Conservation (phyloP, 2,888 invertebrate species). For the Meghimatium bilineatum region DNA sequence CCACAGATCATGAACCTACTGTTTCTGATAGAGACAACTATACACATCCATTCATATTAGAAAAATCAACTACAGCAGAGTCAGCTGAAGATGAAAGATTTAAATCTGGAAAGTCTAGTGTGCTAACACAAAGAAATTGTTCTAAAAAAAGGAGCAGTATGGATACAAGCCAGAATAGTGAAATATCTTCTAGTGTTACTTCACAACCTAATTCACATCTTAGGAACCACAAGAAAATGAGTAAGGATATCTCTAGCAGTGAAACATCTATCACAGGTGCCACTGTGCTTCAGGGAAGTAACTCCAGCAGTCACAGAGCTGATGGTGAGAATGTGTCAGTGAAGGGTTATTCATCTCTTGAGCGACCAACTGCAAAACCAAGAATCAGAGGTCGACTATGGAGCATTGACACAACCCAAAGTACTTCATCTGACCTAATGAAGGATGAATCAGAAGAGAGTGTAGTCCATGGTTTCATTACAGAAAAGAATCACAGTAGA, state of each 20-base stretch:
- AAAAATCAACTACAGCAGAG: slow-evolving; percentile 31
- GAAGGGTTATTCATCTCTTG: slow-evolving; percentile 7
- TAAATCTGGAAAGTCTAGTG: not conserved
- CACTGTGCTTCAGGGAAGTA: not conserved
- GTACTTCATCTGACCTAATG: not conserved
- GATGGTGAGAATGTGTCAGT: slow-evolving; percentile 20
- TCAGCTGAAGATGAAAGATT: not conserved
- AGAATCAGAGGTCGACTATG: slow-evolving; percentile 11
- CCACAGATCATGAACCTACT: not conserved
- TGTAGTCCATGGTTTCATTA: not conserved
- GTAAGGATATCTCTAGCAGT: not conserved
- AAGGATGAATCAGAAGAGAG: not conserved
- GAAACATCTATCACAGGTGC: not conserved
- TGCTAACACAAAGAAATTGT: not conserved
- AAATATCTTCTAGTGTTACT: not conserved
- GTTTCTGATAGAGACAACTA: not conserved
- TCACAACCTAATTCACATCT: not conserved
- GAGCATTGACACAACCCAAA: not conserved
- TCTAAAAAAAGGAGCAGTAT: not conserved
- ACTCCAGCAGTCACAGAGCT: not conserved
- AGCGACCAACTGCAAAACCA: slow-evolving; percentile 18
- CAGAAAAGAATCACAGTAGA: not conserved
- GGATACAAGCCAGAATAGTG: not conserved
- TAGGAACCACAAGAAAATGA: not conserved
- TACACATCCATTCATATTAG: not conserved